Conservation (phyloP, 1,140 invertebrate species). For the Asbolus verrucosus region DNA sequence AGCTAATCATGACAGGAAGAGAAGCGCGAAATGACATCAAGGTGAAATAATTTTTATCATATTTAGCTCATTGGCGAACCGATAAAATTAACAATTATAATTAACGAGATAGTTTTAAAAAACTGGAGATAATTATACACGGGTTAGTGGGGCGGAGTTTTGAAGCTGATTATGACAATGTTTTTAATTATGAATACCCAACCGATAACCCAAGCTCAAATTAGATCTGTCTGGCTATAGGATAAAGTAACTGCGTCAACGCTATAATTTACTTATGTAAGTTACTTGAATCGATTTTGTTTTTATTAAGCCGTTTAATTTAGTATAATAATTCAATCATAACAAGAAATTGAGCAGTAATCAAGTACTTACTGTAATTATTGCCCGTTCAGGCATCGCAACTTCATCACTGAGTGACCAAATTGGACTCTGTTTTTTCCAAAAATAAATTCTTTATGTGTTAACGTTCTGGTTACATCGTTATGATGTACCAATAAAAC, state of each 20-base stretch:
- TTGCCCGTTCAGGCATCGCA: background rate
- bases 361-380: conserved; percentile 9
- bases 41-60: conserved; percentile 4
- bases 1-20: background rate
- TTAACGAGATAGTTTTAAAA: conserved; percentile 1
- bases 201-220: conserved; percentile 9
- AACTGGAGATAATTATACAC: too few relatives aligned
- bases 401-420: background rate
- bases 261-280: conserved; percentile 30
- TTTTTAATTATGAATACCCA: conserved; percentile 20
- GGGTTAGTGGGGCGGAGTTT: too few relatives aligned
- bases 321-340: background rate
- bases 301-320: conserved; percentile 21
- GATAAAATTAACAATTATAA: background rate
- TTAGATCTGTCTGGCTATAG: too few relatives aligned
- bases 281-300: conserved; percentile 34
- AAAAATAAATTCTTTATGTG: too few relatives aligned
- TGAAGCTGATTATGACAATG: conserved; percentile 6
- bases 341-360: background rate
- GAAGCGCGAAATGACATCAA: conserved; percentile 7
- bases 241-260: conserved; percentile 20
- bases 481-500: too few relatives aligned
- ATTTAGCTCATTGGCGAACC: too few relatives aligned
- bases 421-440: background rate
- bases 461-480: too few relatives aligned